Evolutionary conservation across 2,797 vertebrate genomes (phyloP).

Genomic region (Gadopsis bispinosus): DNA sequence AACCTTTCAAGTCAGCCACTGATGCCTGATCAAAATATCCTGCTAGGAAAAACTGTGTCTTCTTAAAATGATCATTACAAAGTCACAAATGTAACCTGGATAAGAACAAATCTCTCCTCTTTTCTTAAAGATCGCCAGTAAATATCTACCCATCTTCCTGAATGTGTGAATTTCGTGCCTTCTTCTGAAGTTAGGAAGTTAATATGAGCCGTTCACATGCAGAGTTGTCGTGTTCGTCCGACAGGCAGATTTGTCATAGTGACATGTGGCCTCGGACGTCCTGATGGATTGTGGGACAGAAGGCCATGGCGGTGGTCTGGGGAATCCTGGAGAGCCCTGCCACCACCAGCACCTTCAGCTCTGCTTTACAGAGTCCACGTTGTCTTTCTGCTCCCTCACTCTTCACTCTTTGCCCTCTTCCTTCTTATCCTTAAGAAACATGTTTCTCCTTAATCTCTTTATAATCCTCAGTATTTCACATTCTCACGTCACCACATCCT

Average conservation of each 20-base stretch:
- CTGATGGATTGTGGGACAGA: conserved; percentile 80
- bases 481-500: neutral
- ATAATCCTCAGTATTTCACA: neutral
- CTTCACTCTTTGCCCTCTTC: neutral
- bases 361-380: no score
- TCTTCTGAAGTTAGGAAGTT: conserved; percentile 65
- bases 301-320: conserved; percentile 40
- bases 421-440: neutral
- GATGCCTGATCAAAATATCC: neutral
- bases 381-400: neutral
- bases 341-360: neutral
- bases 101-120: no score
- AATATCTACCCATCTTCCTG: no score
- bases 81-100: neutral
- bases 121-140: neutral
- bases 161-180: conserved; percentile 2
- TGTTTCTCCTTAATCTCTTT: neutral
- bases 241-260: conserved; percentile 81
- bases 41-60: neutral
- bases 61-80: neutral
- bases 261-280: conserved; percentile 58
- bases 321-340: neutral
- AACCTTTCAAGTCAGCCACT: neutral
- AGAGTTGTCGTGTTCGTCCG: conserved; percentile 65
- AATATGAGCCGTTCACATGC: conserved; percentile 74